Evolutionary conservation across 2,888 invertebrate genomes (phyloP), one percentile per base, ranked within the genome.

Genomic region (Drosophila dives): DNA sequence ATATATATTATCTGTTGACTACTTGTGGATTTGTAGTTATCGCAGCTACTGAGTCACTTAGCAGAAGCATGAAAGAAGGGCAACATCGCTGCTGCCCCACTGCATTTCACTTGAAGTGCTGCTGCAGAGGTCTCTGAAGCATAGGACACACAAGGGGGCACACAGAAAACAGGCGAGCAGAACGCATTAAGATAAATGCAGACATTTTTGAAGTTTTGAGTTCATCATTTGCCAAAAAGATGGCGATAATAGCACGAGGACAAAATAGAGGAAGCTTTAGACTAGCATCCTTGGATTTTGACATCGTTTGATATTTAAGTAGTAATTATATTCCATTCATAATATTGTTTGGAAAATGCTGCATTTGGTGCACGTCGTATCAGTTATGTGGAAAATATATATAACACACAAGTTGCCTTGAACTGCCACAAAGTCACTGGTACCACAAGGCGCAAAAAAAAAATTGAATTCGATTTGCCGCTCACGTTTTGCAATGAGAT

Each of bases 111-210:
- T 33, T 38, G 2, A 17, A 34, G 51, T 36, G 32, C 7, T 54
- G 61, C 51, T 53, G 20, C 29, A 33, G 20, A 34, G 67, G 67
- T 60, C n/a, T 48, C 40, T 42, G 26, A 40, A 23, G 32, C 26
- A 23, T 20, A 34, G 53, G 40, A 29, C n/a, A 20, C n/a, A 36
- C 7, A 23, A 26, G 20, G 2, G 17, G 12, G 32, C 26, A n/a
- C 45, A 23, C 20, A 29, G 8, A 50, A 29, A 26, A 42, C 53
- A 64, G 38, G 54, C 64, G 51, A 55, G 51, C 63, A 51, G 64
- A 64, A 64, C 29, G 60, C 69, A 76, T 79, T 72, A 60, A 64
- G 81, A 82, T 82, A 71, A 80, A 72, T 80, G 84, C 77, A 77
- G 51, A 58, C 58, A 69, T 70, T 66, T 77, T 62, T 40, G 58